Evolutionary conservation across 1,140 invertebrate species (phyloP), one percentile per base, ranked within the genome.

Genomic region (Dinoponera quadriceps): DNA sequence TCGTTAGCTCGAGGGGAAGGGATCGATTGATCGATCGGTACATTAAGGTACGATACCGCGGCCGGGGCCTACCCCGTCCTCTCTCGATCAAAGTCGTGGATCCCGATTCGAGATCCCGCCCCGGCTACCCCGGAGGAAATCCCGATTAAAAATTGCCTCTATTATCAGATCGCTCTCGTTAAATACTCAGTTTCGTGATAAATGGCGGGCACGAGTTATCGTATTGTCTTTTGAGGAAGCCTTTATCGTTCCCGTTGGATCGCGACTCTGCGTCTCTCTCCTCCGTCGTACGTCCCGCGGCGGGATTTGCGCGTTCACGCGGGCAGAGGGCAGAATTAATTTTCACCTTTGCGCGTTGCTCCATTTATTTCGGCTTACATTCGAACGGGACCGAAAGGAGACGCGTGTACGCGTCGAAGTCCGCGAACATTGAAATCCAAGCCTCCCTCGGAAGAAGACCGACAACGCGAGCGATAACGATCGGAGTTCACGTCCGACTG

Each of bases 21-120:
- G 38, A 89, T 77, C 80, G 86, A 90, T 91, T 81, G 85, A 90
- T 87, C 85, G 85, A 89, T 90, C 82, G 82, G 38, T 82, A 69
- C 65, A 77, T 89, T 82, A 83, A 74, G 60, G 38, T 51, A 77
- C 72, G 63, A 59, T 65, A 69, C 82, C 75, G n/a, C 75, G 48
- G 62, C 73, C 77, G 33, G 69, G 68, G 73, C 63, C 55, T 48
- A 51, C 59, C 60, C 60, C 57, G 72, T 83, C 72, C 81, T 77
- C 81, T 83, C 81, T 83, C 81, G 81, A 83, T 83, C 81, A 83
- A 83, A 83, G 81, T 83, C 81, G 71, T 65, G 81, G n/a, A 65
- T 77, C 62, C 71, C 60, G 57, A 44, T 62, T 29, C 71, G 59
- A 27, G 69, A 65, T 74, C 57, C 68, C 68, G 54, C 44, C 77